Percentiles rank a stretch among this genome's conserved stretches.
Conservation (phyloP, 2,888 invertebrate species). For the Caenorhabditis sp. region DNA sequence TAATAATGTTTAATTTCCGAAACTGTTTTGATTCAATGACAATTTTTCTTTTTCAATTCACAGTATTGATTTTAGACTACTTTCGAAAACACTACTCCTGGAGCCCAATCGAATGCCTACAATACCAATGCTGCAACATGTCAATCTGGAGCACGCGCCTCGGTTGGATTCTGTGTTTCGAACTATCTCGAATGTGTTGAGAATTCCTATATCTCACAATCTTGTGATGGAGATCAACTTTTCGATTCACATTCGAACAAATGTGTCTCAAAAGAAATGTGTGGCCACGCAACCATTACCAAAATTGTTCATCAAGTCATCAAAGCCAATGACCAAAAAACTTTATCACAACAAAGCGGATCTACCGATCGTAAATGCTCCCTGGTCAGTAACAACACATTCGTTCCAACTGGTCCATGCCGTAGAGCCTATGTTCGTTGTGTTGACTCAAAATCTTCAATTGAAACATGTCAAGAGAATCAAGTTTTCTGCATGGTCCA, state of each 20-base stretch:
- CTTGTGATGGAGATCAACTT: slow-evolving; percentile 23
- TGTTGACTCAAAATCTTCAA: slow-evolving; percentile 10
- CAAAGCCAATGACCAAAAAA: background rate
- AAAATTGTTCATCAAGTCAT: slow-evolving; percentile 4
- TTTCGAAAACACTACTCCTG: background rate
- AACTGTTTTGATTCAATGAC: no score
- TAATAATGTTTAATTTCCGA: no score
- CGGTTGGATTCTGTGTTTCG: slow-evolving; percentile 17
- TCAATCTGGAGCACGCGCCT: slow-evolving; percentile 14
- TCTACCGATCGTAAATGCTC: slow-evolving; percentile 20
- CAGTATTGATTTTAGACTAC: background rate
- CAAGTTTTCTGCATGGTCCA: slow-evolving; percentile 13
- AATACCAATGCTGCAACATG: background rate
- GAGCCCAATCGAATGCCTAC: background rate
- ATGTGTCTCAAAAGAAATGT: slow-evolving; percentile 21
- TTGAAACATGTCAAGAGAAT: slow-evolving; percentile 17
- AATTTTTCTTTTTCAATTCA: no score
- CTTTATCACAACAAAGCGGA: background rate
- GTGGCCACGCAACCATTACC: slow-evolving; percentile 19
- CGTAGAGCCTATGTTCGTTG: slow-evolving; percentile 26
- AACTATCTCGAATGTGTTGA: slow-evolving; percentile 20
- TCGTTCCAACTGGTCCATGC: slow-evolving; percentile 20
- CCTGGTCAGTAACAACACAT: slow-evolving; percentile 10
- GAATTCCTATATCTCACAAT: slow-evolving; percentile 10
- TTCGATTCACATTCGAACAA: slow-evolving; percentile 31